Base-by-base conservation (phyloP, 2,888 invertebrate genomes). In the Acleris emargana region DNA sequence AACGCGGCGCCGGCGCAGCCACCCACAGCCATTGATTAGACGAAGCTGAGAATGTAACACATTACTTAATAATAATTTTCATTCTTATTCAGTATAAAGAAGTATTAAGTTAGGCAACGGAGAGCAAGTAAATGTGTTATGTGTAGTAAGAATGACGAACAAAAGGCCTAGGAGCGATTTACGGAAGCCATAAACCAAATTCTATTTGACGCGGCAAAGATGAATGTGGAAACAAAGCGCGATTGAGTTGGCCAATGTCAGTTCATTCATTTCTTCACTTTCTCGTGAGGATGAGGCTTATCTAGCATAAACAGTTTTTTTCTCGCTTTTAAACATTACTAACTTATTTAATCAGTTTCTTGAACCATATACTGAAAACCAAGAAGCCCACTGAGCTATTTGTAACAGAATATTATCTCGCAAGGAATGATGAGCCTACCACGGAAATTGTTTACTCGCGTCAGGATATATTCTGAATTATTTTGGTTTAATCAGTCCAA, bases 21-120 rank as follows among this genome's bases (percentile, higher is more conserved):
- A 69, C 60, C 58, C 32, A 47, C 62, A 38, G 47, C 74, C 91
- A 91, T 91, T 91, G 88, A 91, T 91, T 89, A 90, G 84, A 82
- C 78, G 64, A 68, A 72, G 70, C 76, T 74, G 82, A 87, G 84
- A 88, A 88, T 88, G 88, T 86, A 86, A 84, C 83, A 75, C 75
- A 82, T 88, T 86, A 86, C 83, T 83, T 86, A 84, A 88, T 80
- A 70, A 73, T 80, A 72, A 79, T 78, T 78, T 72, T 76, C 68
- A 68, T 66, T 73, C 62, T 72, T 70, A 68, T 70, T 67, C 66
- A 62, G 55, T 63, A 57, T 22, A 16, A 53, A 28, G 18, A 3
- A 38, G 18, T 49, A 17, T 25, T 25, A 25, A 17, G 28, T 25
- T 25, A 45, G 28, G 28, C 9, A 58, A 28, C 28, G 1, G 13